Base-by-base conservation (phyloP, 2,113 vertebrate species). In the Asarcornis scutulata region DNA sequence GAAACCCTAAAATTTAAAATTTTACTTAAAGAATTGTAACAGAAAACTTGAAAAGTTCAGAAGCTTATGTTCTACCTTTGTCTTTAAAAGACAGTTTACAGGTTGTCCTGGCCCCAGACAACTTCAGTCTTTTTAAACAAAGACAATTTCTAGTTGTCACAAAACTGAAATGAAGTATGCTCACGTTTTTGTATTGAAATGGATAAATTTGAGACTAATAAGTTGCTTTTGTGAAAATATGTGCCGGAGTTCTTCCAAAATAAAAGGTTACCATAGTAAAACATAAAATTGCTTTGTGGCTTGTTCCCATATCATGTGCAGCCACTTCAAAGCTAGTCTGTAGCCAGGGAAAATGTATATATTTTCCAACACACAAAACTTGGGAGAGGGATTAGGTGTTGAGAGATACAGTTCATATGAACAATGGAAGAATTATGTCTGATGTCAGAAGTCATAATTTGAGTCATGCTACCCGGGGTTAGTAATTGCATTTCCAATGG, bases 181-280 rank as follows among this genome's bases (percentile, higher is more conserved):
- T 77, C 29, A 0, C 59, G 46, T 40, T 86, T 79, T 88, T 88
- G 60, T 89, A 44, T 93, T 95, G 58, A 84, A 72, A 5, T 29
- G 62, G n/a, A 64, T 91, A 78, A 94, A 91, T 2, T 62, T 40
- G 27, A 96, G 58, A 79, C 36, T 87, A 87, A 83, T 58, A 84
- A 93, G 50, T 46, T 92, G 66, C 58, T 85, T 83, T 87, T 89
- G 44, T 73, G 72, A 93, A 94, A 93, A 48, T 48, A 48, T 42
- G 69, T 17, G 63, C 50, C 71, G 88, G 63, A 85, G 81, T 36
- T 96, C 88, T 95, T 95, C 82, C 87, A 79, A 93, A 92, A 82
- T 77, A 67, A 76, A 88, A 91, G 88, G 91, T 96, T 96, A 73
- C 93, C 80, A 79, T 88, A 87, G 83, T 92, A 76, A 94, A 93